Evolutionary conservation across 2,888 invertebrate genomes (phyloP), one percentile per base, ranked within the genome.

Genomic region (Phaonia tiefii): DNA sequence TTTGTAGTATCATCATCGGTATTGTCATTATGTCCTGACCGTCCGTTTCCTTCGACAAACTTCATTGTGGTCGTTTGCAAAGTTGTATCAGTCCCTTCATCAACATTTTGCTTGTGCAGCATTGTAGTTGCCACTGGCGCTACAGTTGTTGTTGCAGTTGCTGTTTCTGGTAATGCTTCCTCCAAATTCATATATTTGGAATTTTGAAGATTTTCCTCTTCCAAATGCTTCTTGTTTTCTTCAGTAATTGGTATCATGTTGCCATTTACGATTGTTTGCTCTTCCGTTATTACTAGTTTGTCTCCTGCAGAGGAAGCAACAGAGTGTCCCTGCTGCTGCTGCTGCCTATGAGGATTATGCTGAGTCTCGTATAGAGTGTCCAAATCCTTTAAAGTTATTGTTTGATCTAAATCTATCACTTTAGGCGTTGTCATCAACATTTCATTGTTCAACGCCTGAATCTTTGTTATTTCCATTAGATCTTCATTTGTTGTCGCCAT

Each of bases 191-290:
- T 65, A 54, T 31, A 15, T 54, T 72, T 42, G 54, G 71, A 37
- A 71, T 60, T 75, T 73, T 73, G 26, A 26, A 46, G 65, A 72
- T 76, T 54, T 77, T 69, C 75, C 25, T 67, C 75, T 42, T 69
- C 74, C 31, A 8, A 31, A 65, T 75, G 73, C 71, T 73, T 66
- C 25, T 76, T 80, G 4, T 60, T 80, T 58, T 20, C 77, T 42
- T 78, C 74, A 42, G 82, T 75, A 65, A 82, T 70, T 78, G 80
- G 72, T 74, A 65, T 79, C 37, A 75, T 79, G 44, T 49, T 65
- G 42, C 60, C 78, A 54, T 42, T 58, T 63, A 77, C 71, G 39
- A 63, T 69, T 44, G 60, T 66, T 54, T 46, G 31, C 11, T 26
- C 42, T 25, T 79, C 60, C 37, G 42, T 13, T 42, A 42, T 42